Conservation (phyloP, 2,113 vertebrate species). For the Conger conger region DNA sequence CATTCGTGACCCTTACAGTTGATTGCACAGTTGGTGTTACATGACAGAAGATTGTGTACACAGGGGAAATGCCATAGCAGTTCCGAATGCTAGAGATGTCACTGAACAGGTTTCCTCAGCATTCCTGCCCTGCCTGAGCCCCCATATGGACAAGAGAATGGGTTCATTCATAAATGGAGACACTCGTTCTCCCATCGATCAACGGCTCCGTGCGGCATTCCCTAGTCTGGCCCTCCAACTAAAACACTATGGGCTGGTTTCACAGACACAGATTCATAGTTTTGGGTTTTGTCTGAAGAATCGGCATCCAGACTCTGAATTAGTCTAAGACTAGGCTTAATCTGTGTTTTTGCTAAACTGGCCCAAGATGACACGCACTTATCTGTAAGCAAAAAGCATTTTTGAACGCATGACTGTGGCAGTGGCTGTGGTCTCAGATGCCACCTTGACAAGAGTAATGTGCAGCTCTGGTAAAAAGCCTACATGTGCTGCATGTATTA, state of each 20-base stretch:
- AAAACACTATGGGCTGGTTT: neutral
- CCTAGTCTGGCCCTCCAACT: neutral
- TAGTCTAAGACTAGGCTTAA: no score
- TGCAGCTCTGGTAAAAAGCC: neutral
- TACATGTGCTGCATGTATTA: neutral
- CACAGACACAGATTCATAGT: no score
- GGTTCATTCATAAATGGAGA: neutral
- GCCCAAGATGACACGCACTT: no score
- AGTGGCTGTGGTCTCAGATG: no score
- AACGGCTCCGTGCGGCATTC: neutral
- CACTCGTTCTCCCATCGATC: neutral
- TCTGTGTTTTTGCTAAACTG: no score
- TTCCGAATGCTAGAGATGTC: neutral
- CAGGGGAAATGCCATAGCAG: neutral
- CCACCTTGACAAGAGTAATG: no score
- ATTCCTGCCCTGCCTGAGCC: conserved; percentile 9
- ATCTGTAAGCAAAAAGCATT: no score
- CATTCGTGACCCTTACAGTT: neutral
- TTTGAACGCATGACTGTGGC: no score
- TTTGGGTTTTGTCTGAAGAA: no score
- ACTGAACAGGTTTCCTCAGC: conserved; percentile 3
- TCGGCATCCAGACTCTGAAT: no score
- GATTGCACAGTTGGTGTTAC: neutral
- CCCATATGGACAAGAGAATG: neutral
- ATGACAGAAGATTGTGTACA: neutral